Conservation (phyloP, 2,113 vertebrate genomes). For the Conger conger region DNA sequence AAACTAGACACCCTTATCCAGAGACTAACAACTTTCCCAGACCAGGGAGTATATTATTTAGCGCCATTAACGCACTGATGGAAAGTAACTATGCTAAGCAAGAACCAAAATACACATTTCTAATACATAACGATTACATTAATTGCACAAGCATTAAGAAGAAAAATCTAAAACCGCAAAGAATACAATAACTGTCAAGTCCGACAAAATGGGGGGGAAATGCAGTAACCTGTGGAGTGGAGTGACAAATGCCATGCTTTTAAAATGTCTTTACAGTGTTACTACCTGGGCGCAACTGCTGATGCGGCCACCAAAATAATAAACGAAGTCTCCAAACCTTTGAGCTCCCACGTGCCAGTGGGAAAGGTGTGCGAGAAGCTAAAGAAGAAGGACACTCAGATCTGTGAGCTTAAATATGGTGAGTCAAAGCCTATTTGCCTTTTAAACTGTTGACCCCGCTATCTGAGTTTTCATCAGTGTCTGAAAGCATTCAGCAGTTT, state of each 20-base stretch:
- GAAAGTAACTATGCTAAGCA: no score
- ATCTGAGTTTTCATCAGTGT: not conserved
- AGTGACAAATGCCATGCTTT: not conserved
- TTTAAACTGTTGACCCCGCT: conserved; percentile 22
- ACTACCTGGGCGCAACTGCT: conserved; percentile 92
- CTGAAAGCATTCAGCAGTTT: not conserved
- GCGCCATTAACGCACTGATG: no score
- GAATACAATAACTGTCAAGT: no score
- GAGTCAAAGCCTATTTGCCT: conserved; percentile 39
- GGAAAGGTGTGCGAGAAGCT: conserved; percentile 96
- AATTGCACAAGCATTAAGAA: no score
- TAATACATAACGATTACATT: no score
- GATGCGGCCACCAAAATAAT: conserved; percentile 97
- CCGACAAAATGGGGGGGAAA: no score
- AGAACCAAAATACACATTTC: no score
- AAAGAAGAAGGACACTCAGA: conserved; percentile 95
- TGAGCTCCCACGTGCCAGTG: conserved; percentile 89
- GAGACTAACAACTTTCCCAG: no score
- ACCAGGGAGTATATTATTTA: no score
- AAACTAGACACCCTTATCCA: no score
- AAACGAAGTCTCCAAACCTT: conserved; percentile 91
- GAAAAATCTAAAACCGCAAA: no score
- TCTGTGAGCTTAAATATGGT: conserved; percentile 97
- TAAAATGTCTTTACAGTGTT: conserved; percentile 76
- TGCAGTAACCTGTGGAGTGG: no score